Base-by-base conservation (phyloP, 2,797 vertebrate species). In the Esox lucius region DNA sequence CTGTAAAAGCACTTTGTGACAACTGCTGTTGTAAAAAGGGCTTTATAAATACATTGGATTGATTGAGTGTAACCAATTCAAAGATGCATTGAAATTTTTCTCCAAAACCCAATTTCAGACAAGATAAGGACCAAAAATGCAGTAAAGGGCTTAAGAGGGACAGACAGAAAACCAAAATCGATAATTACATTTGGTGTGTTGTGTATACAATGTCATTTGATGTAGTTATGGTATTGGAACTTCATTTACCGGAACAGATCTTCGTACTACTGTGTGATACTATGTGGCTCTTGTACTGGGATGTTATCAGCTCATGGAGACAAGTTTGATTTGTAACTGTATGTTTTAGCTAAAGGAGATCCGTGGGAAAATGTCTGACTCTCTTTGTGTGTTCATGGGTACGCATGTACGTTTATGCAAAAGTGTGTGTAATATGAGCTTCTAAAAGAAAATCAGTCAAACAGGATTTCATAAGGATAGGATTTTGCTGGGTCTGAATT, bases 401-500 rank as follows among this genome's bases (percentile, higher is more conserved):
- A 9, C 19, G 35, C 8, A 11, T 76, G 8, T 39, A 35, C 53
- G 17, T 12, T 4, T 51, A 22, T 33, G 13, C 33, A 12, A 28
- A 3, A 33, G 70, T 64, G 39, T 9, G 2, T 68, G 4, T 48
- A 19, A 66, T 72, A 16, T 53, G 53, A 71, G 42, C 31, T 61
- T 75, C 9, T 12, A 46, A 12, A 70, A 5, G 42, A 39, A 39
- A 3, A 39, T 84, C 5, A 11, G 85, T 73, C 24, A 1, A n/a
- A 83, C 88, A 74, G 77, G 75, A 85, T 88, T 81, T 49, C 48
- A 51, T 62, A 22, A 46, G 66, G 77, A 88, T 84, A 84, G 31
- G 78, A 81, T 86, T 83, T 82, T 81, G 28, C 5, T 64, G 15
- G 15, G 72, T 69, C 26, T 6, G 17, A 49, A 16, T 49, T 22